These are phyloP conservation scores for Zaprionus inermis DNA, from an alignment of 1,140 invertebrate species.

Conservation along the genomic window DNA sequence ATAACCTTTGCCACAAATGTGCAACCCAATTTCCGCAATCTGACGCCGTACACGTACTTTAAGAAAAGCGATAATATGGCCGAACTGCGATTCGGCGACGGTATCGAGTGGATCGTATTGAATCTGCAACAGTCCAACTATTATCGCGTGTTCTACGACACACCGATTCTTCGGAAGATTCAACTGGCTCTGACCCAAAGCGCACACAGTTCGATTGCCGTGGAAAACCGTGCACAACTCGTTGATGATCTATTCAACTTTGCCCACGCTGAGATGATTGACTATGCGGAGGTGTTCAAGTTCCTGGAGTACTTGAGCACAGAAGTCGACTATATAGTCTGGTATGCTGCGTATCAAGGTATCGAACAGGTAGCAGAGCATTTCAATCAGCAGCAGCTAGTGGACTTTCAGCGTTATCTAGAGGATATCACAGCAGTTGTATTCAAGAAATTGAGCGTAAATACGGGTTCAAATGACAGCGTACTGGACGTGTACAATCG, in stretches of 20 bases:
- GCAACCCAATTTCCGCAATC: slow-evolving; percentile 85
- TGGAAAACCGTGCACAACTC: slow-evolving; percentile 90
- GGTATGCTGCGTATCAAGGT: slow-evolving; percentile 84
- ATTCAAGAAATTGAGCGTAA: slow-evolving; percentile 55
- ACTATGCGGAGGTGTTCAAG: slow-evolving; percentile 85
- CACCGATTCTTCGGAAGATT: slow-evolving; percentile 85
- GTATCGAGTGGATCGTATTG: slow-evolving; percentile 84
- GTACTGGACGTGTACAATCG: slow-evolving; percentile 78
- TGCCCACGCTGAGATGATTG: slow-evolving; percentile 85
- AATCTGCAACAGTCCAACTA: slow-evolving; percentile 86
- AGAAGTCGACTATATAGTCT: slow-evolving; percentile 86
- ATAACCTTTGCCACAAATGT: slow-evolving; percentile 86
- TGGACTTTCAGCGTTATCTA: slow-evolving; percentile 56
- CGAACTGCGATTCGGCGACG: slow-evolving; percentile 51
- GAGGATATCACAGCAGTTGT: slow-evolving; percentile 37
- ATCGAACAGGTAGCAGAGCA: slow-evolving; percentile 48
- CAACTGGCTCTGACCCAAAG: slow-evolving; percentile 77
- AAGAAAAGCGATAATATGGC: slow-evolving; percentile 78
- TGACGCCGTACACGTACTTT: slow-evolving; percentile 84
- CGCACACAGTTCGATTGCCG: slow-evolving; percentile 85
- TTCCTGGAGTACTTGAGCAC: slow-evolving; percentile 85
- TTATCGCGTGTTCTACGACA: slow-evolving; percentile 88
- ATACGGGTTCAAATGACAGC: slow-evolving; percentile 28
- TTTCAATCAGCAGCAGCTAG: slow-evolving; percentile 45
- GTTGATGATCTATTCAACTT: slow-evolving; percentile 91